Evolutionary conservation across 2,797 vertebrate species (phyloP).

Genomic region (Rhinichthys osculus): DNA sequence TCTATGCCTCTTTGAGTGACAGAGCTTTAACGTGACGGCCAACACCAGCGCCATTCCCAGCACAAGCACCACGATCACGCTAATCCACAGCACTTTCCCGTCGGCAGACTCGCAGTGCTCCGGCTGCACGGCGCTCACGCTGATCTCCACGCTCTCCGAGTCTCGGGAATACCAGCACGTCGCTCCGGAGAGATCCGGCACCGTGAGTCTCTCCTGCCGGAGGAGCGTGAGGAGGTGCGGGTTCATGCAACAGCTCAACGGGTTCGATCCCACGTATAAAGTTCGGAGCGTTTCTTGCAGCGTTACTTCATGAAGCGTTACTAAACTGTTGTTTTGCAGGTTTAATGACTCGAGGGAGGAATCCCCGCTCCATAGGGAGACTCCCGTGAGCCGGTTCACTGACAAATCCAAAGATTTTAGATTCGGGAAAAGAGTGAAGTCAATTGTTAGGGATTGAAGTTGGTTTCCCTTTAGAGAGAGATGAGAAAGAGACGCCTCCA

Average conservation of each 20-base stretch:
- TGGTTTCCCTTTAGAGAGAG: slow-evolving; percentile 86
- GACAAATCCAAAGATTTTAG: slow-evolving; percentile 88
- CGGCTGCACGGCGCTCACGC: slow-evolving; percentile 74
- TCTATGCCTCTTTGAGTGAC: slow-evolving; percentile 66
- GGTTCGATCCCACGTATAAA: slow-evolving; percentile 90
- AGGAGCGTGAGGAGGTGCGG: slow-evolving; percentile 83
- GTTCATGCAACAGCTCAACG: slow-evolving; percentile 90
- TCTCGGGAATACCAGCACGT: slow-evolving; percentile 79
- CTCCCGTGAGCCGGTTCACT: slow-evolving; percentile 83
- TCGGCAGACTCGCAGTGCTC: slow-evolving; percentile 84
- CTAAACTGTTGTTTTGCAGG: slow-evolving; percentile 89
- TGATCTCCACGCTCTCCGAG: slow-evolving; percentile 78
- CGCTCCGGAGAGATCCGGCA: slow-evolving; percentile 81
- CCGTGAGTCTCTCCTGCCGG: slow-evolving; percentile 79
- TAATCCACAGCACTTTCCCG: slow-evolving; percentile 70
- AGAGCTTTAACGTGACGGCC: slow-evolving; percentile 68
- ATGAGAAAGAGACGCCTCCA: slow-evolving; percentile 85
- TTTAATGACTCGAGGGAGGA: slow-evolving; percentile 88
- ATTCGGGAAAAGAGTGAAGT: slow-evolving; percentile 81
- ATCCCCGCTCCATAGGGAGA: slow-evolving; percentile 81
- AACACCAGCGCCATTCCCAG: slow-evolving; percentile 51
- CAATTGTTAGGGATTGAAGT: slow-evolving; percentile 77
- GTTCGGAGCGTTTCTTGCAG: slow-evolving; percentile 86
- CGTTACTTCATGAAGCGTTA: slow-evolving; percentile 76
- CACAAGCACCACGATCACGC: slow-evolving; percentile 65